These are phyloP conservation scores for Ceratitis capitata DNA, from an alignment of 1,140 invertebrate species.

Conservation along the genomic window DNA sequence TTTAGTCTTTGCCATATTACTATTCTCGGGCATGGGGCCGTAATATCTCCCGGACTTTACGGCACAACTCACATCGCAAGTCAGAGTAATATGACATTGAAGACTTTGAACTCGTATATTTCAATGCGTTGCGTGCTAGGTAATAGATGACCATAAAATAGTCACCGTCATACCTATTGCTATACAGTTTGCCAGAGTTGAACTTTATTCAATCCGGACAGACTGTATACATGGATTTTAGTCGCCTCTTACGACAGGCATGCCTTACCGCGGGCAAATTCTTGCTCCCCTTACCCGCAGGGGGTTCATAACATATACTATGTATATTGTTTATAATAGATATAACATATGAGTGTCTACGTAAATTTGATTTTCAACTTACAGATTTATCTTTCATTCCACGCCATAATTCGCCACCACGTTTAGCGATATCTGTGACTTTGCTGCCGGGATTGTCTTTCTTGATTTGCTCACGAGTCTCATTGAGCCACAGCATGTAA, in stretches of 20 bases:
- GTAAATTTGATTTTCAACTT: slow-evolving; percentile 41
- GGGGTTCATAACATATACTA: not conserved
- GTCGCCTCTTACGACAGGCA: slow-evolving; percentile 36
- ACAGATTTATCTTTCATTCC: slow-evolving; percentile 66
- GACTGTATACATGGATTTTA: not conserved
- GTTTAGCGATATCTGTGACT: slow-evolving; percentile 86
- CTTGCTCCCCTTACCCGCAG: slow-evolving; percentile 12
- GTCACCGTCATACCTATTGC: not conserved
- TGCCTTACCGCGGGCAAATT: slow-evolving; percentile 21
- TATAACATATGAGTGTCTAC: not conserved
- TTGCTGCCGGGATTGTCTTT: slow-evolving; percentile 81
- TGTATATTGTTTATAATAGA: not conserved
- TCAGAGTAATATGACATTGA: not conserved
- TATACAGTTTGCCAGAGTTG: not conserved
- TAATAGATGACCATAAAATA: not conserved
- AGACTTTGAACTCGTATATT: not conserved
- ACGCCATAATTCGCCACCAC: slow-evolving; percentile 88
- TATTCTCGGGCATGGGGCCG: not conserved
- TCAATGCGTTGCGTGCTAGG: not conserved
- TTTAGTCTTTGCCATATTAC: not conserved
- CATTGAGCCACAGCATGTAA: slow-evolving; percentile 89
- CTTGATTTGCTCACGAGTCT: slow-evolving; percentile 82
- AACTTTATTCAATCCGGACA: not conserved
- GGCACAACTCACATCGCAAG: not conserved
- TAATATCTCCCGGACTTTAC: not conserved